Conservation (phyloP, 2,888 invertebrate genomes). For the Catocala sponsa region DNA sequence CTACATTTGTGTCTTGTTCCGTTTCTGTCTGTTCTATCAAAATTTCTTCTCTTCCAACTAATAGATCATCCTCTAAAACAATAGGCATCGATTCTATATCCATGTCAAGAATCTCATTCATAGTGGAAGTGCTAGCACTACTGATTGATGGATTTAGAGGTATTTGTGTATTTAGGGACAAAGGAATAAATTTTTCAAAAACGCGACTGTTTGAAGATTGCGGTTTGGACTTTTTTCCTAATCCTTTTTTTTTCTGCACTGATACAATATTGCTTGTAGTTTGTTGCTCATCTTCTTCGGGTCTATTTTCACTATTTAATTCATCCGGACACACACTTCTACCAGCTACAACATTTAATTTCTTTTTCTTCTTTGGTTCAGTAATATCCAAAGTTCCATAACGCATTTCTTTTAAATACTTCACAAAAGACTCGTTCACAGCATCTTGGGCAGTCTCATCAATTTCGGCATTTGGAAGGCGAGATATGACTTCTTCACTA, state of each 20-base stretch:
- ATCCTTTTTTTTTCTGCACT: conserved; percentile 2
- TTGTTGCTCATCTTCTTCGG: too few relatives aligned
- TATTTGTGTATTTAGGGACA: too few relatives aligned
- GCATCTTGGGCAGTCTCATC: conserved; percentile 18
- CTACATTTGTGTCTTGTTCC: conserved; percentile 18
- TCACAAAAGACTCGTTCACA: conserved; percentile 24
- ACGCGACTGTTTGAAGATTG: too few relatives aligned
- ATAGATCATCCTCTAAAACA: conserved; percentile 23
- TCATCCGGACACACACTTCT: too few relatives aligned
- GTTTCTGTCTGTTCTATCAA: conserved; percentile 21
- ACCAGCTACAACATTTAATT: too few relatives aligned
- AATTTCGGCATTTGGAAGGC: conserved; percentile 19
- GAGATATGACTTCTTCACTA: conserved; percentile 21
- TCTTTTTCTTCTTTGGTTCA: conserved; percentile 12
- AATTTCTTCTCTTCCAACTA: conserved; percentile 18
- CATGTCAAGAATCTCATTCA: conserved; percentile 21
- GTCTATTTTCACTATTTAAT: too few relatives aligned
- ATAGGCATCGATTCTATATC: conserved; percentile 23
- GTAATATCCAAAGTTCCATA: conserved; percentile 24
- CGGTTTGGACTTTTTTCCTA: conserved; percentile 13
- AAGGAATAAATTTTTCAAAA: too few relatives aligned
- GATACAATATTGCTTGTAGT: too few relatives aligned
- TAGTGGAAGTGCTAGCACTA: conserved; percentile 14
- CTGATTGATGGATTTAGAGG: too few relatives aligned
- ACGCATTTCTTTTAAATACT: conserved; percentile 26